phyloP scores from a whole-genome alignment of 2,113 vertebrate genomes.

The Muntiacus reevesi region DNA sequence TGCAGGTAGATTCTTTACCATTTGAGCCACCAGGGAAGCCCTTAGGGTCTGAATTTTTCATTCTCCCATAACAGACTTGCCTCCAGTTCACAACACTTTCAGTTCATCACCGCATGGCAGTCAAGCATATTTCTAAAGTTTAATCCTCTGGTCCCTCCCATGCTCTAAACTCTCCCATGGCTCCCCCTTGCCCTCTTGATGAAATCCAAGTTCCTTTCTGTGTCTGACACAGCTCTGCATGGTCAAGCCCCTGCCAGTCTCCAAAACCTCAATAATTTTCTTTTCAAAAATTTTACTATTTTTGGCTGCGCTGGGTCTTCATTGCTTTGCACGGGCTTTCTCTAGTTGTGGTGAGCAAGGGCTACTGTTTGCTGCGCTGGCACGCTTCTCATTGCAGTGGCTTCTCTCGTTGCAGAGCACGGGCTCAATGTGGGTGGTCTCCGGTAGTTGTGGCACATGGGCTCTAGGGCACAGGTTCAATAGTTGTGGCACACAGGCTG shows the following conservation, averaged over 20 bases:
- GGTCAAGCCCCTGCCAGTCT: neutral
- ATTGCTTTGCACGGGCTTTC: neutral
- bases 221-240: neutral
- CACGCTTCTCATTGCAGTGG: neutral
- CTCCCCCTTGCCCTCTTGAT: neutral
- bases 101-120: no score
- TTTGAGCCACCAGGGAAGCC: neutral
- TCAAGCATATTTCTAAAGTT: neutral
- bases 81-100: neutral
- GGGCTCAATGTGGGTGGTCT: accelerated
- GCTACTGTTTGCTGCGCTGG: neutral
- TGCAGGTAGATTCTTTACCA: neutral
- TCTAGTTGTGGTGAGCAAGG: neutral
- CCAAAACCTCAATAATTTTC: neutral
- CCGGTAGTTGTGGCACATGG: neutral
- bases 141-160: neutral
- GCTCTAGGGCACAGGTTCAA: neutral
- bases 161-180: neutral
- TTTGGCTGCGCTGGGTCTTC: neutral
- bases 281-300: neutral
- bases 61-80: neutral
- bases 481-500: neutral
- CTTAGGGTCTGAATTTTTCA: neutral
- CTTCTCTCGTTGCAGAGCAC: neutral
- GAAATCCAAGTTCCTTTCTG: neutral